Base-by-base conservation (phyloP, 92 coral and sea anemone species). In the Bergia puertoricense region DNA sequence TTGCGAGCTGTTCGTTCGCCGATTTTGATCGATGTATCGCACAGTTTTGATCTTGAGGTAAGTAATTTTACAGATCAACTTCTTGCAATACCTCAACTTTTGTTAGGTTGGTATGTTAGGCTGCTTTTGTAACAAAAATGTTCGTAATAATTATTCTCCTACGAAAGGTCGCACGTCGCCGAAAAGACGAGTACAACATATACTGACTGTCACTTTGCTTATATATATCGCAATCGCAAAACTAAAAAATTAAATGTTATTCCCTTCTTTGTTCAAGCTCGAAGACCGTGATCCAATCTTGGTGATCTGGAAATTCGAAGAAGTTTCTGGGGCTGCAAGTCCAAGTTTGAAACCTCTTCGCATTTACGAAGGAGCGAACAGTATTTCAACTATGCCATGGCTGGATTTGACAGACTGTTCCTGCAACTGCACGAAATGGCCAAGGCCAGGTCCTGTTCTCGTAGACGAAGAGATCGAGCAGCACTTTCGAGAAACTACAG, bases 271-370 rank as follows among this genome's bases (percentile, higher is more conserved):
- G 15, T 79, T 51, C 11, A 45, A 79, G 82, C 57, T 79, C 40
- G 82, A 79, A 79, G 82, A 50, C 37, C 68, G 40, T 39, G 66
- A 51, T 30, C 82, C 82, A 18, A 79, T 79, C 0, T 79, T 79
- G 13, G 66, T 79, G 14, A n/a, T 79, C 6, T 79, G 82, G 66
- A 80, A 80, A 42, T 54, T 80, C 16, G 14, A 57, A 50, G 72
- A 80, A 37, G 67, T 80, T 56, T n/a, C 85, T 79, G 68, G 68
- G 6, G 67, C 30, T 13, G 2, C 50, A 18, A 22, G 36, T 20
- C 54, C 8, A 18, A 23, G 30, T 42, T 77, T 44, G 37, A 45
- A 77, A 45, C 81, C 51, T 13, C n/a, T 54, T n/a, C 85, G 85
- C 46, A 36, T 13, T 11, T 80, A 50, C 11, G 84, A 80, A 15